Base-by-base conservation (phyloP, 2,797 vertebrate species). In the Leuciscus waleckii region DNA sequence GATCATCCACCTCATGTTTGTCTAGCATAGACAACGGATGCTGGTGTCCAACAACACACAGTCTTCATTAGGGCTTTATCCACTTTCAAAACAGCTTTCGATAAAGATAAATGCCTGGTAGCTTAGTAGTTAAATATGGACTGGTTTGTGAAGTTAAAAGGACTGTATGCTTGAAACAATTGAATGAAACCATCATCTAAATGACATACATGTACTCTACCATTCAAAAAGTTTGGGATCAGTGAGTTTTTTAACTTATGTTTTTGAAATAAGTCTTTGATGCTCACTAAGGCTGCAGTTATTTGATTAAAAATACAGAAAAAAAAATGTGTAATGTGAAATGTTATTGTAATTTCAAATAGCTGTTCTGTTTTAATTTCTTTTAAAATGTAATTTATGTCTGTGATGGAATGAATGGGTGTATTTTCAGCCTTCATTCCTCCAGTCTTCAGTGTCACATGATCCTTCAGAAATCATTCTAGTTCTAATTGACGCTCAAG, bases 1-100 rank as follows among this genome's bases (percentile, higher is more conserved):
- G 91, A 94, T 95, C 93, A 93, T 93, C 90, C 88, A 88, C 91
- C 91, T 90, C 91, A 90, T 93, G 93, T 85, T 93, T 90, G 90
- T 89, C 91, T 93, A 92, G 90, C 58, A 93, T 91, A 92, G 92
- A 93, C 51, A 63, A 68, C 90, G 90, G 90, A 88, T 86, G 65
- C 90, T 83, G 85, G 89, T 92, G 91, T 89, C 81, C 79, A 85
- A 81, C 89, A 83, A 88, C 86, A 92, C 92, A 92, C 90, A 90
- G 89, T 86, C 85, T 94, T 94, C 92, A 94, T 94, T 95, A 94
- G 86, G 86, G 79, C 85, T 86, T 89, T 87, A 85, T 91, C 88
- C 88, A 41, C 67, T 87, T 89, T 91, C 91, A 94, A 92, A 92
- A 91, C 87, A 89, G 91, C 89, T 46, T 91, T 91, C 86, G 35